Evolutionary conservation across 2,797 vertebrate species (phyloP).

Genomic region (Yasuhikotakia modesta): DNA sequence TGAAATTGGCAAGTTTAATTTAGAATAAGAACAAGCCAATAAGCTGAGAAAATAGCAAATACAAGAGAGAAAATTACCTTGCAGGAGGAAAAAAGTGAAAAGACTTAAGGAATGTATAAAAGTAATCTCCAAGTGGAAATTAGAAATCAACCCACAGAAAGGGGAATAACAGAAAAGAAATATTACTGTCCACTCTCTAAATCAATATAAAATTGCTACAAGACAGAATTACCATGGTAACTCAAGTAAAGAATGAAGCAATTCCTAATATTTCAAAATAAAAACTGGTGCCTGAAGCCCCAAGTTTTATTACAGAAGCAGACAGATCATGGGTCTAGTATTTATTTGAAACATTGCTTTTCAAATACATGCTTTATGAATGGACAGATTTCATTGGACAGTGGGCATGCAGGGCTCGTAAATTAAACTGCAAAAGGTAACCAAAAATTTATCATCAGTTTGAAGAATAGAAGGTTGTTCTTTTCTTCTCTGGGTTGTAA

Average conservation of each 20-base stretch:
- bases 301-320: conserved; percentile 97
- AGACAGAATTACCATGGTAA: conserved; percentile 99
- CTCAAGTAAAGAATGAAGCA: conserved; percentile 98
- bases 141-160: conserved; percentile 99
- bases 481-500: conserved; percentile 62
- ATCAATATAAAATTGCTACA: conserved; percentile 99
- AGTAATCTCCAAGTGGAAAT: conserved; percentile 99
- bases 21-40: conserved; percentile 97
- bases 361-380: conserved; percentile 96
- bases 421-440: conserved; percentile 81
- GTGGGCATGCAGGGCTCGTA: conserved; percentile 80
- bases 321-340: conserved; percentile 91
- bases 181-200: conserved; percentile 99
- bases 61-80: conserved; percentile 94
- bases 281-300: conserved; percentile 95
- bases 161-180: conserved; percentile 98
- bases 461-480: conserved; percentile 61
- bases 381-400: conserved; percentile 91
- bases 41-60: conserved; percentile 94
- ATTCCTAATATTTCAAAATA: conserved; percentile 99
- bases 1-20: conserved; percentile 99
- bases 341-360: conserved; percentile 97
- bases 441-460: conserved; percentile 77
- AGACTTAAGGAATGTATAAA: conserved; percentile 99
- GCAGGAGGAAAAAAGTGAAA: conserved; percentile 83